phyloP scores from a whole-genome alignment of 2,113 vertebrate genomes.

The Hystrix cristata region DNA sequence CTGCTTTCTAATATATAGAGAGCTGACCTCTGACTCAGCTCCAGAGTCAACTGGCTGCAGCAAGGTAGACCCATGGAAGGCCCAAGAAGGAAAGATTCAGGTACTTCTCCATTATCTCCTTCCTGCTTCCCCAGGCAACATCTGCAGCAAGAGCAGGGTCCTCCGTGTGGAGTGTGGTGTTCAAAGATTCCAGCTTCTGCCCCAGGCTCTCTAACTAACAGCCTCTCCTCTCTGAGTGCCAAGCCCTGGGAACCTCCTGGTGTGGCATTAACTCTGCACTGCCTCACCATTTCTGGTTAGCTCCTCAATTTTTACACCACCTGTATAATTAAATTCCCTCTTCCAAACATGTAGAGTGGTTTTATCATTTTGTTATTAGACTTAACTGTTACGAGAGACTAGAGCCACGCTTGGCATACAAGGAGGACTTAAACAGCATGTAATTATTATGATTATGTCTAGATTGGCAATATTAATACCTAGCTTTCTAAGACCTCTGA shows the following conservation, averaged over 20 bases:
- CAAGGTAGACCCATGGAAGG: background rate
- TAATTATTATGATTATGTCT: conserved; percentile 15
- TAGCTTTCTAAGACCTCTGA: background rate
- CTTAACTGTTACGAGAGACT: background rate
- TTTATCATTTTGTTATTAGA: conserved; percentile 32
- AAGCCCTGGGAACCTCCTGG: background rate
- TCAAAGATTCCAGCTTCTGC: background rate
- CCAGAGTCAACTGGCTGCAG: background rate
- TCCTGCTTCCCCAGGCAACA: background rate
- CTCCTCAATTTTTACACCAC: background rate
- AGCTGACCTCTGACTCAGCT: background rate
- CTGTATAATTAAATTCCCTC: conserved; percentile 5
- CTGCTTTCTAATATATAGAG: background rate
- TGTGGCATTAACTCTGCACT: background rate
- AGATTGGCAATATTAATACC: background rate
- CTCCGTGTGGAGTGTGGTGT: background rate
- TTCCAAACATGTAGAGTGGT: conserved; percentile 25
- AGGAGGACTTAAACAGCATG: background rate
- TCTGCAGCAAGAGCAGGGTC: background rate
- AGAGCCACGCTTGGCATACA: background rate
- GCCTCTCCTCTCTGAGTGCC: background rate
- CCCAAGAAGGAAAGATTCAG: background rate
- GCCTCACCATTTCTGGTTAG: background rate
- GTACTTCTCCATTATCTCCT: background rate
- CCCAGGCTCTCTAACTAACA: background rate